Evolutionary conservation across 2,888 invertebrate genomes (phyloP).

Genomic region (Cheilosia urbana): DNA sequence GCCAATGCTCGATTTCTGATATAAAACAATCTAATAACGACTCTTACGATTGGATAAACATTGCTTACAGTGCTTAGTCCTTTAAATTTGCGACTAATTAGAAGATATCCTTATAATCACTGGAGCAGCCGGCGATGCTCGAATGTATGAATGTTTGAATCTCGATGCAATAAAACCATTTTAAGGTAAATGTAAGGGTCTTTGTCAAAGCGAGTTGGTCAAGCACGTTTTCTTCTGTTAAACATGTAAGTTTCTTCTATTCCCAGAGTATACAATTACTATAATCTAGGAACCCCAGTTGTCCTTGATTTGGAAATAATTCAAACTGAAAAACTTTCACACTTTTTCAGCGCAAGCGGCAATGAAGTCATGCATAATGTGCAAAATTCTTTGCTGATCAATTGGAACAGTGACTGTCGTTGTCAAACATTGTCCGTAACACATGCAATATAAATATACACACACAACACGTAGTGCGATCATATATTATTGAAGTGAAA

Average conservation of each 20-base stretch:
- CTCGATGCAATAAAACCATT: conserved; percentile 50
- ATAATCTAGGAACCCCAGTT: too few species aligned
- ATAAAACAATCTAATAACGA: conserved; percentile 15
- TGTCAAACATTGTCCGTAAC: too few species aligned
- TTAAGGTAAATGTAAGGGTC: background rate
- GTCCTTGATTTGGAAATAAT: too few species aligned
- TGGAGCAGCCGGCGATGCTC: conserved; percentile 44
- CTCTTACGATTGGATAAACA: conserved; percentile 29
- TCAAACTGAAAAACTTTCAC: too few species aligned
- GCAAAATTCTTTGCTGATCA: too few species aligned
- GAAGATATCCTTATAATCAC: conserved; percentile 33
- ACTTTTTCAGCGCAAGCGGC: too few species aligned
- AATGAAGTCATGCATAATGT: too few species aligned
- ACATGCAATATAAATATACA: too few species aligned
- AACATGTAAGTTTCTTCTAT: background rate
- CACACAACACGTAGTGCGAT: too few species aligned
- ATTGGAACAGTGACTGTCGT: too few species aligned
- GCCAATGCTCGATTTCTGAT: background rate
- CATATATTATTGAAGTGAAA: too few species aligned
- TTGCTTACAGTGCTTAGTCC: conserved; percentile 39
- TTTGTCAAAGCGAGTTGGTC: background rate
- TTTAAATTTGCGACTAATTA: conserved; percentile 18
- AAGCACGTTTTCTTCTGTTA: too few species aligned
- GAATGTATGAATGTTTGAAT: conserved; percentile 66
- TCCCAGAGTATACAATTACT: background rate